Base-by-base conservation (phyloP, 1,140 invertebrate genomes). In the Nasonia vitripennis region DNA sequence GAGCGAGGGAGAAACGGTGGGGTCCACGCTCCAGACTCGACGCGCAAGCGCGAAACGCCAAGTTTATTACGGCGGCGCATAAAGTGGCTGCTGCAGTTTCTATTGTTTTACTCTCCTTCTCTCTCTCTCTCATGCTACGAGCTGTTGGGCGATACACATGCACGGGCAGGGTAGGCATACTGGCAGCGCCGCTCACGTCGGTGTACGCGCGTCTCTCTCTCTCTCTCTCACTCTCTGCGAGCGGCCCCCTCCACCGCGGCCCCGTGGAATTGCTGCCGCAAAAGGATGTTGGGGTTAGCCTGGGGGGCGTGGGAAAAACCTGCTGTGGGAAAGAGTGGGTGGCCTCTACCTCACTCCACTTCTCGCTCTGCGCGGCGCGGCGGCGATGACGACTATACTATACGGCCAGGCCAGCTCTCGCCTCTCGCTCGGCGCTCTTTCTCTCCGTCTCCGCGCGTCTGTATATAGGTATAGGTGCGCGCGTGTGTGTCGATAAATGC, bases 261-360 rank as follows among this genome's bases (percentile, higher is more conserved):
- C 84, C 78, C 90, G 89, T 91, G 93, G 91, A 92, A 94, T 93
- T 93, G 91, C 91, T 91, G 92, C 93, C 92, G 92, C 91, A 93
- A 93, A 93, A 94, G 95, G 95, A 95, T 95, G 95, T 96, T 94
- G 94, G 95, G 95, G 95, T 95, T 96, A 95, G 94, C 94, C 94
- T 94, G 94, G 94, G 91, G 95, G 95, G 95, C 95, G 95, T 96
- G 95, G 95, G 95, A 96, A 96, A 94, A 96, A 95, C 94, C 95
- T 95, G 95, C 95, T 95, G 95, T 96, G 95, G 95, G 95, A 96
- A 96, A 95, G 95, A 96, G 95, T 95, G 95, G 95, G 95, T 95
- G 95, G 94, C 95, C 94, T 94, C 93, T 93, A 91, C 92, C 90
- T 92, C 92, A 90, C 91, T 91, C 84, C 73, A 51, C 79, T 68